These are phyloP conservation scores for Sardinella longiceps DNA, from an alignment of 2,797 vertebrate genomes.

Conservation along the genomic window DNA sequence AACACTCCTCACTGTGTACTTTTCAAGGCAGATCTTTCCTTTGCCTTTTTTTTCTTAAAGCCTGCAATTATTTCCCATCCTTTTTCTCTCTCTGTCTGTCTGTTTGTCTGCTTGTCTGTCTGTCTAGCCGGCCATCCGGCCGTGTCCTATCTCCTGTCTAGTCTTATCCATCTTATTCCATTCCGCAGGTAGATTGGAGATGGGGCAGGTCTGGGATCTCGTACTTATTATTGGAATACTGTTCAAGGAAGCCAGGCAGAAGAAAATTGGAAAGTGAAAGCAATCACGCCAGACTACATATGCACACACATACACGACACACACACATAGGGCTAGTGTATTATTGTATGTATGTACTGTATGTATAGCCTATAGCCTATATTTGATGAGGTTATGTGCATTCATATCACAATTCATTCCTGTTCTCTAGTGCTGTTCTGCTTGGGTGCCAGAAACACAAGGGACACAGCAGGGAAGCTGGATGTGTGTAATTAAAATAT, in stretches of 20 bases:
- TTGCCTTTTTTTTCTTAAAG: neutral
- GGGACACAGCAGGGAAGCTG: neutral
- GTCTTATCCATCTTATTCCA: no score
- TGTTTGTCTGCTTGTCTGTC: neutral
- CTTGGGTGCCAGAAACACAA: neutral
- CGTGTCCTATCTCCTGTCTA: neutral
- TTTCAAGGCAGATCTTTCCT: neutral
- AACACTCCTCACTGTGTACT: neutral
- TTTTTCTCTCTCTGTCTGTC: neutral
- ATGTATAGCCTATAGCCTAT: no score
- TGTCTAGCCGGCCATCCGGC: no score
- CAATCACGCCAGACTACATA: neutral
- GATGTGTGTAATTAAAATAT: neutral
- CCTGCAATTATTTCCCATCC: neutral
- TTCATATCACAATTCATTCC: neutral
- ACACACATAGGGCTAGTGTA: neutral
- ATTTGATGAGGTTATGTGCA: neutral
- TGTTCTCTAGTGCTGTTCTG: neutral
- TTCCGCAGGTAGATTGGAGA: no score
- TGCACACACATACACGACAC: neutral
- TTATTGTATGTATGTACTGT: no score
- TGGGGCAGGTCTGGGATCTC: no score
- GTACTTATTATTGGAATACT: no score
- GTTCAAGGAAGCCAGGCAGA: no score
- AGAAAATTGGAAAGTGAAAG: no score